Evolutionary conservation across 1,140 invertebrate genomes (phyloP).

Genomic region (Drosophila burlai): DNA sequence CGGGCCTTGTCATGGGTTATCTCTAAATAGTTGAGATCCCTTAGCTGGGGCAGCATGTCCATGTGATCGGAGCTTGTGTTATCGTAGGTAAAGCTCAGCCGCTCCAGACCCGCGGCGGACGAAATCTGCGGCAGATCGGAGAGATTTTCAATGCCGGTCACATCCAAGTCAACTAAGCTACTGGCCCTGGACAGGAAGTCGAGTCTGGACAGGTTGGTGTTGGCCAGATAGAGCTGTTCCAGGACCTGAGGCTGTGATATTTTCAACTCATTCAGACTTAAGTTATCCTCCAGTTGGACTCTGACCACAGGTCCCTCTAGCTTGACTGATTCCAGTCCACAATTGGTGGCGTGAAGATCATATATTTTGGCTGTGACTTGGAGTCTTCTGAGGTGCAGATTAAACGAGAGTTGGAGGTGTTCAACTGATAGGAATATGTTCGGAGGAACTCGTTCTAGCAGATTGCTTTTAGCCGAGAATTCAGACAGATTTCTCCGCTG

Average conservation of each 20-base stretch:
- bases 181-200: constrained; percentile 53
- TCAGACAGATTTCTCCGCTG: constrained; percentile 25
- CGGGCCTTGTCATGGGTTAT: constrained; percentile 34
- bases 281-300: constrained; percentile 53
- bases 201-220: constrained; percentile 42
- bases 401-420: constrained; percentile 43
- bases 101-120: constrained; percentile 37
- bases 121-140: constrained; percentile 39
- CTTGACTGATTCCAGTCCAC: constrained; percentile 23
- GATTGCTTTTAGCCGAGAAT: constrained; percentile 51
- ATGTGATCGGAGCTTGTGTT: constrained; percentile 29
- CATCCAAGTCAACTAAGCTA: constrained; percentile 55
- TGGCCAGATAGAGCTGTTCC: constrained; percentile 49
- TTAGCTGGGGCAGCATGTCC: constrained; percentile 44
- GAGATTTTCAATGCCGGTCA: constrained; percentile 49
- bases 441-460: constrained; percentile 29
- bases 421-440: constrained; percentile 32
- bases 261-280: constrained; percentile 25
- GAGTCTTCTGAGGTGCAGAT: constrained; percentile 32
- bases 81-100: constrained; percentile 53
- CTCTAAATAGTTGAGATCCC: constrained; percentile 50
- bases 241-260: constrained; percentile 38
- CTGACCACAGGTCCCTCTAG: constrained; percentile 20
- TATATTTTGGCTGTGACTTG: constrained; percentile 25
- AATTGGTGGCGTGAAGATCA: constrained; percentile 42